These are phyloP conservation scores for Polypterus senegalus DNA, from an alignment of 2,113 vertebrate genomes.

Conservation along the genomic window DNA sequence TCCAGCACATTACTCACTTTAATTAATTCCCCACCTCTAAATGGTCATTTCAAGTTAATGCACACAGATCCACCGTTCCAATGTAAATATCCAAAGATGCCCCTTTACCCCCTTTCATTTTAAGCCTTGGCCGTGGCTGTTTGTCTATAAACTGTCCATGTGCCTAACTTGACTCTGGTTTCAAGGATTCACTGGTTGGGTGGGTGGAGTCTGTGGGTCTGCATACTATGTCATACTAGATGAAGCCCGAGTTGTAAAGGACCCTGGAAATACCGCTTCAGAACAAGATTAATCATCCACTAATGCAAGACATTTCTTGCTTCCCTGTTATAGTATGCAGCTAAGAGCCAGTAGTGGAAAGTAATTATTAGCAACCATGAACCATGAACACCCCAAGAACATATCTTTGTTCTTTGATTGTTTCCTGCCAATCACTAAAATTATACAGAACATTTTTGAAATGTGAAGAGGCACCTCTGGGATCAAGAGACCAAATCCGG, in stretches of 20 bases:
- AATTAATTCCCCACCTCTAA: constrained; percentile 6
- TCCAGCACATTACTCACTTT: constrained; percentile 3
- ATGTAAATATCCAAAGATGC: too few relatives aligned
- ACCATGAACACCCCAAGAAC: constrained; percentile 29
- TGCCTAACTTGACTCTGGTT: too few relatives aligned
- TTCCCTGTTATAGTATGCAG: constrained; percentile 25
- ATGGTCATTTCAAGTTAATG: too few relatives aligned
- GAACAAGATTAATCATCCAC: constrained; percentile 21
- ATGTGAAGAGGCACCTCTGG: constrained; percentile 3
- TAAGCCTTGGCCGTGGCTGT: too few relatives aligned
- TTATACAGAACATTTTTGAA: background rate
- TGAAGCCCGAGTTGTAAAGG: constrained; percentile 21
- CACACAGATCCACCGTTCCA: background rate
- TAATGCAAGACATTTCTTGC: constrained; percentile 36
- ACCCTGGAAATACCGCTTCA: constrained; percentile 10
- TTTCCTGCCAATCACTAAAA: constrained; percentile 26
- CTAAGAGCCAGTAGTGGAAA: constrained; percentile 21
- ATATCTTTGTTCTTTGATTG: constrained; percentile 29
- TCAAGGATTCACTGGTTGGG: background rate
- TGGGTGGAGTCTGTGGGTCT: constrained; percentile 3
- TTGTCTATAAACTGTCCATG: too few relatives aligned
- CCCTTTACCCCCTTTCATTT: too few relatives aligned
- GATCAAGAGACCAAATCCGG: background rate
- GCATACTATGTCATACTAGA: background rate
- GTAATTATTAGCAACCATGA: constrained; percentile 32